phyloP scores from a whole-genome alignment of 2,797 vertebrate species.

The Lithobates pipiens region DNA sequence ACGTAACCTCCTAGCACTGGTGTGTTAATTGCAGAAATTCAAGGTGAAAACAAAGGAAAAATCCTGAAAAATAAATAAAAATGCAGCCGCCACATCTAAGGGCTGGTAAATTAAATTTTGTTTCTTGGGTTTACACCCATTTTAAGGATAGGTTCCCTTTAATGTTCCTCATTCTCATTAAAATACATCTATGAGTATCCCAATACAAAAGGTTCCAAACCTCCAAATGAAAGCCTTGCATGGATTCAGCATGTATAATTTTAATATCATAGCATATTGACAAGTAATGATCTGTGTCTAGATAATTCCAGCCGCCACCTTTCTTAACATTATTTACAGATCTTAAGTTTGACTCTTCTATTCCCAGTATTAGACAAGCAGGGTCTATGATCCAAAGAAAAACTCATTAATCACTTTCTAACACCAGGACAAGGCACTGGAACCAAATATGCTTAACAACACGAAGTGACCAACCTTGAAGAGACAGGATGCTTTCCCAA shows the following conservation, averaged over 20 bases:
- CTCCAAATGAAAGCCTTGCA: background rate
- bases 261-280: conserved; percentile 56
- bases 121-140: too few species aligned
- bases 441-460: conserved; percentile 71
- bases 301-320: conserved; percentile 32
- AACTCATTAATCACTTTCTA: conserved; percentile 54
- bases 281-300: conserved; percentile 51
- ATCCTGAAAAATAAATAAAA: too few species aligned
- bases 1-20: too few species aligned
- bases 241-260: conserved; percentile 26
- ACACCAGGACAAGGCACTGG: conserved; percentile 59
- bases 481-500: conserved; percentile 67
- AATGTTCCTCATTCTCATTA: too few species aligned
- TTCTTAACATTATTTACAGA: conserved; percentile 62
- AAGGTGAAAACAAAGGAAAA: too few species aligned
- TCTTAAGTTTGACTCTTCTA: conserved; percentile 65
- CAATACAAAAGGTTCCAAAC: background rate
- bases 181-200: conserved; percentile 7
- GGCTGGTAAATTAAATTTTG: too few species aligned
- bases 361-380: conserved; percentile 58
- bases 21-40: too few species aligned
- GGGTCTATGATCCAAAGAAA: conserved; percentile 44
- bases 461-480: conserved; percentile 71
- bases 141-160: too few species aligned
- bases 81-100: too few species aligned